phyloP scores from a whole-genome alignment of 2,888 invertebrate species.

The Cheilosia scutellata region DNA sequence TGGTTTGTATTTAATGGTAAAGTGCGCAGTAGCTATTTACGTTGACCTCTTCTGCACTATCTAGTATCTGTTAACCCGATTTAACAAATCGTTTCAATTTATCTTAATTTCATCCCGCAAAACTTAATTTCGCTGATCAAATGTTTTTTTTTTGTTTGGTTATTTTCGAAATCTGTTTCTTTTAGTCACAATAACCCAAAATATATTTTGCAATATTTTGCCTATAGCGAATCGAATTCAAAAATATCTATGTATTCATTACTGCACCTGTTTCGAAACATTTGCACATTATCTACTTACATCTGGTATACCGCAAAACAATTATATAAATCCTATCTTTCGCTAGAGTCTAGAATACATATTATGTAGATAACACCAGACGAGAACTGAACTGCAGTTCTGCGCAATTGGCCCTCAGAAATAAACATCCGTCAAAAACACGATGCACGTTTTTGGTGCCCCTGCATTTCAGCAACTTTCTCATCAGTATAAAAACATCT shows the following conservation, averaged over 20 bases:
- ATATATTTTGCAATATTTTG: not conserved
- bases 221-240: not conserved
- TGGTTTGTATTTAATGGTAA: no score
- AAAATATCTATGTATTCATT: not conserved
- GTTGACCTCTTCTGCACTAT: not conserved
- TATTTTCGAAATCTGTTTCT: not conserved
- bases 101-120: not conserved
- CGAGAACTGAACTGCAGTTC: conserved; percentile 28
- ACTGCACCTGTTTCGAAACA: conserved; percentile 1
- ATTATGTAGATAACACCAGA: conserved; percentile 33
- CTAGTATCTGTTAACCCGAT: not conserved
- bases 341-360: conserved; percentile 7
- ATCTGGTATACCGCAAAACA: conserved; percentile 1
- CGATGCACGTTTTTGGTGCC: conserved; percentile 40
- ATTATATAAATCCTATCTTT: not conserved
- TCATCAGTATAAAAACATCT: conserved; percentile 10
- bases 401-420: conserved; percentile 46
- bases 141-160: no score
- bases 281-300: not conserved
- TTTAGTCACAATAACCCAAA: not conserved
- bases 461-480: conserved; percentile 15
- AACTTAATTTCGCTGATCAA: not conserved
- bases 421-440: conserved; percentile 48
- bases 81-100: not conserved
- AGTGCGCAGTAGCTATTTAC: not conserved